Percentiles rank a stretch among this genome's conserved stretches.
Conservation (phyloP, 2,888 invertebrate species). For the Andrena bicolor region DNA sequence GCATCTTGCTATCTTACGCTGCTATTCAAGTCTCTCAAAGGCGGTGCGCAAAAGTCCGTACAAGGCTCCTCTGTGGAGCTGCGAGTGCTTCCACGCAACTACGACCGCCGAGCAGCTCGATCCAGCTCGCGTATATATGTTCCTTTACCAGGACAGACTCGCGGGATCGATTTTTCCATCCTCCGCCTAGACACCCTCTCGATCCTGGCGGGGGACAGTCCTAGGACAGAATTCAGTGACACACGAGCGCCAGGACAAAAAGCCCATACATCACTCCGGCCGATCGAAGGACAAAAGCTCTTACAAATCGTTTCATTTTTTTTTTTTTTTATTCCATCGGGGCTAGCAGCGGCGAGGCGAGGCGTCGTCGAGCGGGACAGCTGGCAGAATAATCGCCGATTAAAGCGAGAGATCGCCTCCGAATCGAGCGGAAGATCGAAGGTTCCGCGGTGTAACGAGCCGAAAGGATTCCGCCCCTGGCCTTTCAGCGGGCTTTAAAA, state of each 20-base stretch:
- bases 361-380: neutral
- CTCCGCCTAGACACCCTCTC: neutral
- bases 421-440: conserved; percentile 9
- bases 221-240: neutral
- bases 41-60: conserved; percentile 38
- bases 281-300: conserved; percentile 36
- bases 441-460: neutral
- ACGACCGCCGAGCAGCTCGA: conserved; percentile 19
- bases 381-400: conserved; percentile 50
- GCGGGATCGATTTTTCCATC: conserved; percentile 20
- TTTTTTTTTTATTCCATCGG: neutral
- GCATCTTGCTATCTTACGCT: neutral
- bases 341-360: neutral
- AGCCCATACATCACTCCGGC: conserved; percentile 47
- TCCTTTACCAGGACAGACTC: conserved; percentile 30
- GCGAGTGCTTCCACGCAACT: conserved; percentile 22
- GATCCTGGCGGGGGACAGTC: neutral
- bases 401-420: conserved; percentile 24
- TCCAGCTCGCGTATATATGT: neutral
- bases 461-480: conserved; percentile 20
- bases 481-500: neutral
- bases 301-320: conserved; percentile 50
- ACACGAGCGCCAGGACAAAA: conserved; percentile 27
- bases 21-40: conserved; percentile 27
- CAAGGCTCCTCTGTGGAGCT: conserved; percentile 29